phyloP scores from a whole-genome alignment of 2,113 vertebrate genomes.

The Fukomys damarensis region DNA sequence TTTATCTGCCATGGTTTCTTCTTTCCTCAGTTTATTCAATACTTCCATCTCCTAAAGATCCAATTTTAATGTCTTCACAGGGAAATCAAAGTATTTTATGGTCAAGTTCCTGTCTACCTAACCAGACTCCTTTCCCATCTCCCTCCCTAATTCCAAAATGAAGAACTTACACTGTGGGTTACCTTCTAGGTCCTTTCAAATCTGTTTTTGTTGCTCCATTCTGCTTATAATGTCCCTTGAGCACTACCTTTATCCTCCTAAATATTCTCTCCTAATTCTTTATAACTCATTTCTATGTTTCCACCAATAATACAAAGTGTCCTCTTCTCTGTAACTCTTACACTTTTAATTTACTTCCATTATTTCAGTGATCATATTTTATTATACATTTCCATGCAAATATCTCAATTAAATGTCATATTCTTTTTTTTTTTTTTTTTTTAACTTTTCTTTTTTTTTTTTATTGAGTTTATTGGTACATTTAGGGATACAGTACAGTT shows the following conservation, averaged over 20 bases:
- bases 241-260: not conserved
- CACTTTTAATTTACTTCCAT: not conserved
- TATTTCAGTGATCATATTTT: not conserved
- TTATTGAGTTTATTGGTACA: no score
- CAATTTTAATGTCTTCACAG: not conserved
- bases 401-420: not conserved
- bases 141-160: not conserved
- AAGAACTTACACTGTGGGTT: not conserved
- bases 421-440: no score
- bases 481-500: no score
- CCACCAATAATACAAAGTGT: not conserved
- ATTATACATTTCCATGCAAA: not conserved
- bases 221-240: not conserved
- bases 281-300: not conserved
- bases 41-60: not conserved
- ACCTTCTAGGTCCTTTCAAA: not conserved
- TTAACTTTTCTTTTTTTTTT: no score
- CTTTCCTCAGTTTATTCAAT: not conserved
- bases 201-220: not conserved
- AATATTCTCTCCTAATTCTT: not conserved
- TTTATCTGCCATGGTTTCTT: not conserved
- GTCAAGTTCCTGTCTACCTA: not conserved
- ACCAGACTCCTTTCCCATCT: not conserved
- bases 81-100: not conserved
- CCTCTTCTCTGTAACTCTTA: not conserved